Conservation (phyloP, 2,797 vertebrate species). For the Triplophysa yarkandensis region DNA sequence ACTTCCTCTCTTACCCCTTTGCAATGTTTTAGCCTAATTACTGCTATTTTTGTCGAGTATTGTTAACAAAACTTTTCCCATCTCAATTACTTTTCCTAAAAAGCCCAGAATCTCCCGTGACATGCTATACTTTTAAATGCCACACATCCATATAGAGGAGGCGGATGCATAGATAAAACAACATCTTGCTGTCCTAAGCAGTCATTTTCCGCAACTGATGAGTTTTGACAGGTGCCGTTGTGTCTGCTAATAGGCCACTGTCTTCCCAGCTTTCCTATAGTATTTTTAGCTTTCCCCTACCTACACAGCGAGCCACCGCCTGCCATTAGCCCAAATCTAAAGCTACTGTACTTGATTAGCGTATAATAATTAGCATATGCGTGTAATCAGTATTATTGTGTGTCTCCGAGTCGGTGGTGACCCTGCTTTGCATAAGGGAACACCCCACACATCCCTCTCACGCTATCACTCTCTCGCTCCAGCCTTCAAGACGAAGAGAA, state of each 20-base stretch:
- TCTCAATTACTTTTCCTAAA: background rate
- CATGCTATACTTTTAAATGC: slow-evolving; percentile 28
- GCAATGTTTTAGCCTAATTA: background rate
- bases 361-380: slow-evolving; percentile 86
- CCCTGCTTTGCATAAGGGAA: slow-evolving; percentile 83
- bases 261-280: slow-evolving; percentile 59
- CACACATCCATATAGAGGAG: background rate
- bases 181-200: slow-evolving; percentile 12
- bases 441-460: slow-evolving; percentile 73
- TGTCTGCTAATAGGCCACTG: slow-evolving; percentile 45
- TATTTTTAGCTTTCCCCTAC: slow-evolving; percentile 73
- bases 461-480: slow-evolving; percentile 39
- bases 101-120: slow-evolving; percentile 20
- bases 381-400: slow-evolving; percentile 89
- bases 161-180: slow-evolving; percentile 8
- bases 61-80: slow-evolving; percentile 19
- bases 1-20: background rate
- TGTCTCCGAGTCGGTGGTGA: slow-evolving; percentile 75
- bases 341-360: slow-evolving; percentile 86
- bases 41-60: background rate
- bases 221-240: slow-evolving; percentile 69
- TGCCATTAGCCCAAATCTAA: slow-evolving; percentile 75
- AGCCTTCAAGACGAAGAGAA: slow-evolving; percentile 36
- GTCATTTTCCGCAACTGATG: slow-evolving; percentile 46
- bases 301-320: slow-evolving; percentile 65